Conservation (phyloP, 2,888 invertebrate genomes). For the Troides oblongomaculatus region DNA sequence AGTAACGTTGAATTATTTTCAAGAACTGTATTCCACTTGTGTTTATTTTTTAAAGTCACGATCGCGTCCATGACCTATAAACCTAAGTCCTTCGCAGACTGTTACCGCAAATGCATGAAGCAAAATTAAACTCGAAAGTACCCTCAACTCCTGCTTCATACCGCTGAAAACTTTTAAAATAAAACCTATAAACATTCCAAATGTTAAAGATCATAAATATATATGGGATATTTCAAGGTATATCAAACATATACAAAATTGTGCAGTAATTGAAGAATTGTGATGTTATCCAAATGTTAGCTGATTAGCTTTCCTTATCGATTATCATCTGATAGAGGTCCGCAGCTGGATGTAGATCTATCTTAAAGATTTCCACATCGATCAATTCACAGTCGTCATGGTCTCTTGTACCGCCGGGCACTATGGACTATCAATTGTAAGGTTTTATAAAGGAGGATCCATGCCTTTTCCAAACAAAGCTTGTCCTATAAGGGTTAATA, state of each 20-base stretch:
- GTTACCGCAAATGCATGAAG: conserved; percentile 10
- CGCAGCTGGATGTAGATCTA: neutral
- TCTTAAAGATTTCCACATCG: neutral
- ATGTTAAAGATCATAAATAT: neutral
- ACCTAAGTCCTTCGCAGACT: conserved; percentile 6
- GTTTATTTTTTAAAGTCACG: neutral
- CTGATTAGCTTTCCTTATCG: no score
- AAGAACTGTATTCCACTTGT: neutral
- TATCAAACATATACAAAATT: neutral
- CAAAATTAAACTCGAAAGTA: conserved; percentile 8
- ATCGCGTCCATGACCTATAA: conserved; percentile 22
- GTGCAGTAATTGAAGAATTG: neutral
- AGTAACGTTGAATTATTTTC: neutral
- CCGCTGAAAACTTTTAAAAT: conserved; percentile 8
- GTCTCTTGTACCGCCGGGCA: no score
- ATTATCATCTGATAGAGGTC: neutral
- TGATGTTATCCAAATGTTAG: no score
- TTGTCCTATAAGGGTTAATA: no score
- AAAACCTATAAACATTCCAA: neutral
- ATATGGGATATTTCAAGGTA: neutral
- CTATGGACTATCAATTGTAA: no score
- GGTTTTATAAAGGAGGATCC: no score
- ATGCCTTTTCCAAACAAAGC: no score
- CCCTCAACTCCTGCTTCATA: neutral
- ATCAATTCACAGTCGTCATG: no score